Percentiles rank a stretch among this genome's conserved stretches.
phyloP scores from a whole-genome alignment of 2,797 vertebrate genomes.

The Ctenopoma multispine region DNA sequence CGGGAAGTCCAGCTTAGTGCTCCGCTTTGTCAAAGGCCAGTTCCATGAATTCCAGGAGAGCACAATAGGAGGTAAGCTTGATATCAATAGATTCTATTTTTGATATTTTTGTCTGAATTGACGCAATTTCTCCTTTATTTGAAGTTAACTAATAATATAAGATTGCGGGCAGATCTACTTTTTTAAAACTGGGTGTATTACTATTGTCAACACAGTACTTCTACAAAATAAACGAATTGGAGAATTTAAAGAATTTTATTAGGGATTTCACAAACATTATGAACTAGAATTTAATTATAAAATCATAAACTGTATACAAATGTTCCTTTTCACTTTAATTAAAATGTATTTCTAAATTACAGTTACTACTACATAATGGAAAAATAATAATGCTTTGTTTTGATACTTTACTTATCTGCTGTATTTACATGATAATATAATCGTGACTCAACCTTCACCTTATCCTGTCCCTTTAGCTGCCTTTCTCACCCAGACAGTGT shows the following conservation, averaged over 20 bases:
- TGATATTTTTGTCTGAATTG: not conserved
- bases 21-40: constrained; percentile 99
- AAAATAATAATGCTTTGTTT: not conserved
- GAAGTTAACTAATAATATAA: not conserved
- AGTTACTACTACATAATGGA: not conserved
- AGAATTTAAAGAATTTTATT: constrained; percentile 5
- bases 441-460: constrained; percentile 14
- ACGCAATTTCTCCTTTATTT: not conserved
- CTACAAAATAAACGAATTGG: not conserved
- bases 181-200: not conserved
- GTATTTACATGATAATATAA: constrained; percentile 5
- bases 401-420: not conserved
- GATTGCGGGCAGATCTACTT: not conserved
- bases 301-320: not conserved
- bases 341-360: not conserved
- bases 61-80: constrained; percentile 97
- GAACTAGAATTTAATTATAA: not conserved
- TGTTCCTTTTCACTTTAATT: not conserved
- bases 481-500: constrained; percentile 98
- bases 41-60: constrained; percentile 99
- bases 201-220: not conserved
- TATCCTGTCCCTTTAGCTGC: constrained; percentile 85
- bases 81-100: not conserved
- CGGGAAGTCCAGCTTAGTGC: constrained; percentile 98
- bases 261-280: not conserved